Conservation (phyloP, 2,113 vertebrate species). For the Oxygymnocypris stewartii region DNA sequence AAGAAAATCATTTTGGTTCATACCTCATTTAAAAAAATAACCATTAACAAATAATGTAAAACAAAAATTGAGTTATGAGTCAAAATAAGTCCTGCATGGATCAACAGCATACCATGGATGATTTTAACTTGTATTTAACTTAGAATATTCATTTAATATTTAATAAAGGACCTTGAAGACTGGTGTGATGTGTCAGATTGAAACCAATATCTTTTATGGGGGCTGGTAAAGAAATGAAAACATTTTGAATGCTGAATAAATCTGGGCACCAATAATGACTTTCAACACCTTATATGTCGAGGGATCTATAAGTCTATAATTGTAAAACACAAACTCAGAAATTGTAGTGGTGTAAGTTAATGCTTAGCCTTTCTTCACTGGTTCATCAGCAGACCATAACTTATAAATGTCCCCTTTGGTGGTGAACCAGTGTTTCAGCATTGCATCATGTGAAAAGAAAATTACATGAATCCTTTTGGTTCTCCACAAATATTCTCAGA, state of each 20-base stretch:
- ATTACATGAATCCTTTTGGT: slow-evolving; percentile 25
- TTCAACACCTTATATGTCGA: not conserved
- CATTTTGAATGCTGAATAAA: not conserved
- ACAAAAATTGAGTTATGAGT: too few species aligned
- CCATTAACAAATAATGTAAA: not conserved
- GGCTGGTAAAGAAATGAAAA: not conserved
- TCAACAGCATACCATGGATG: not conserved
- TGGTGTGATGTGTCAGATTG: not conserved
- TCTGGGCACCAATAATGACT: not conserved
- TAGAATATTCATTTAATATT: not conserved
- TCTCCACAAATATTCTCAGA: slow-evolving; percentile 28
- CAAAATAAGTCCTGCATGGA: not conserved
- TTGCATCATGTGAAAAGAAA: slow-evolving; percentile 11
- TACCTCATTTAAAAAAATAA: not conserved
- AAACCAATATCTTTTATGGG: not conserved
- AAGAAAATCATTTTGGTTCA: not conserved
- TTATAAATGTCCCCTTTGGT: slow-evolving; percentile 26
- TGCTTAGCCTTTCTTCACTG: not conserved
- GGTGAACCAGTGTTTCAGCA: not conserved
- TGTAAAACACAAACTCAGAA: slow-evolving; percentile 1
- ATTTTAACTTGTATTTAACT: slow-evolving; percentile 1
- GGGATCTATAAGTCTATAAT: slow-evolving; percentile 11
- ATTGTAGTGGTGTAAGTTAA: not conserved
- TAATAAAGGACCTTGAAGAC: not conserved
- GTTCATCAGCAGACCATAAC: slow-evolving; percentile 34